Percentiles rank a stretch among this genome's conserved stretches.
Evolutionary conservation across 2,113 vertebrate species (phyloP).

Genomic region (Apistogramma diplotaenia): DNA sequence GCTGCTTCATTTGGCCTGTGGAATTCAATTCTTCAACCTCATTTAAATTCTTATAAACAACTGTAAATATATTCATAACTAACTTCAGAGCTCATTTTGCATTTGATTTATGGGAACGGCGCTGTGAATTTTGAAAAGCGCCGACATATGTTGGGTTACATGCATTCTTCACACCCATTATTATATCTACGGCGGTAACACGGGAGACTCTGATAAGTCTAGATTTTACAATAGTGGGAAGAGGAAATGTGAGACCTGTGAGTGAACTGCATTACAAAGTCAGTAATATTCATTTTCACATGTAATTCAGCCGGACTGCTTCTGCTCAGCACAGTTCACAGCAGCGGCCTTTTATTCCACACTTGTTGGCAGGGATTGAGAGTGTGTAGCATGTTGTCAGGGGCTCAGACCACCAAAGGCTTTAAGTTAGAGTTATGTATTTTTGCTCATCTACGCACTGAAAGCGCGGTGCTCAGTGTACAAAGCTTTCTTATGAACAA

Average conservation of each 20-base stretch:
- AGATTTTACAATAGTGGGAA: background rate
- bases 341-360: background rate
- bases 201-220: background rate
- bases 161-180: background rate
- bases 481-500: background rate
- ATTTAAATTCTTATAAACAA: conserved; percentile 59
- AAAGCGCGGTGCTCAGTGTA: background rate
- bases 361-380: background rate
- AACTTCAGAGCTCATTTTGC: conserved; percentile 47
- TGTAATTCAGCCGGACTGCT: background rate
- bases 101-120: background rate
- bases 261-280: background rate
- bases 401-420: background rate
- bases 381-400: background rate
- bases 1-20: conserved; percentile 31
- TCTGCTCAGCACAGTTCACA: background rate
- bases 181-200: background rate
- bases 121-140: conserved; percentile 26
- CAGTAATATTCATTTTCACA: background rate
- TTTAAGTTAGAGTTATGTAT: background rate
- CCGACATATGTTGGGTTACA: background rate
- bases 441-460: background rate
- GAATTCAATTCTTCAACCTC: conserved; percentile 33
- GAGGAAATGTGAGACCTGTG: background rate
- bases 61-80: conserved; percentile 54